Evolutionary conservation across 2,888 invertebrate genomes (phyloP).

Genomic region (Anticlea derivata): DNA sequence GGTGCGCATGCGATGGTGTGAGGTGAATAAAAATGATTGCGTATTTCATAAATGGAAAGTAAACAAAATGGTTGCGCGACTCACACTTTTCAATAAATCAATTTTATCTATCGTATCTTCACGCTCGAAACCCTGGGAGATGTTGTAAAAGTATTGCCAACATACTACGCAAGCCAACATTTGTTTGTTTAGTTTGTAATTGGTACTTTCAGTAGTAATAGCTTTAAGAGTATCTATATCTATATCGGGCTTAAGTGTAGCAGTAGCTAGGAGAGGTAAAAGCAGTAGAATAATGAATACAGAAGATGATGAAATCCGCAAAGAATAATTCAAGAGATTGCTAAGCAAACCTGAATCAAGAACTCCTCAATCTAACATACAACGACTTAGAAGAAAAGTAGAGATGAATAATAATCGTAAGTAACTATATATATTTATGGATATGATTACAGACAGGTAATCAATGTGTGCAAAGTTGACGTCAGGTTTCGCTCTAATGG

Average conservation of each 20-base stretch:
- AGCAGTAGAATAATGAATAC: too few relatives aligned
- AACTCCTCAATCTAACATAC: neutral
- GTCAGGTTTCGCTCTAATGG: slow-evolving; percentile 44
- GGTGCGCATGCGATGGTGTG: slow-evolving; percentile 47
- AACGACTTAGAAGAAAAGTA: slow-evolving; percentile 1
- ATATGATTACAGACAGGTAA: slow-evolving; percentile 15
- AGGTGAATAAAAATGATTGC: slow-evolving; percentile 32
- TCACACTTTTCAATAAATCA: slow-evolving; percentile 19
- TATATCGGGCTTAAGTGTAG: too few relatives aligned
- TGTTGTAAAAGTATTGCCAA: neutral
- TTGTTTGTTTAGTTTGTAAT: neutral
- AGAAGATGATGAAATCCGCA: neutral
- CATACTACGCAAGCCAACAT: neutral
- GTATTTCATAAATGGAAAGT: slow-evolving; percentile 32
- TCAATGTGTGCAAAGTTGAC: slow-evolving; percentile 20
- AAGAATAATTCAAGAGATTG: too few relatives aligned
- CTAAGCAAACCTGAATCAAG: neutral
- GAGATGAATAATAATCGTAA: slow-evolving; percentile 1
- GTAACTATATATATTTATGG: neutral
- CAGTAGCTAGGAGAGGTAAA: too few relatives aligned
- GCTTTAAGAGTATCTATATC: too few relatives aligned
- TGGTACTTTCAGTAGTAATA: too few relatives aligned
- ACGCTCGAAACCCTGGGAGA: slow-evolving; percentile 10
- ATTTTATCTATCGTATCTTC: slow-evolving; percentile 17
- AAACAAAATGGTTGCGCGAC: slow-evolving; percentile 31